These are phyloP conservation scores for Crocallis elinguaria DNA, from an alignment of 2,888 invertebrate species.

Conservation along the genomic window DNA sequence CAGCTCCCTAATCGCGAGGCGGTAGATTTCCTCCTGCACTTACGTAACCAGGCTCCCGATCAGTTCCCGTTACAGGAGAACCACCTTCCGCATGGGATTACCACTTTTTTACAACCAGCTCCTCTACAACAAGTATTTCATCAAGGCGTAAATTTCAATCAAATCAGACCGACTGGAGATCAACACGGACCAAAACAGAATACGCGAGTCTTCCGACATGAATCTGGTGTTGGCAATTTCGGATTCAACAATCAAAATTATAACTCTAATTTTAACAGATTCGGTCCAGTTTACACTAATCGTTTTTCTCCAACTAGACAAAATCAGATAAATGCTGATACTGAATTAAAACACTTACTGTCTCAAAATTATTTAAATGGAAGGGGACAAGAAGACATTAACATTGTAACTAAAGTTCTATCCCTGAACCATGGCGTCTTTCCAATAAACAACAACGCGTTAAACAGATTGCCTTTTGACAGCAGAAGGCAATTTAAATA, in stretches of 20 bases:
- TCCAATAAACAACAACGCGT: constrained; percentile 65
- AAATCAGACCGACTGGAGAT: constrained; percentile 57
- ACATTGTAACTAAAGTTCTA: constrained; percentile 92
- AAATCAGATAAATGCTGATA: constrained; percentile 71
- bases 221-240: constrained; percentile 86
- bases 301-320: constrained; percentile 64
- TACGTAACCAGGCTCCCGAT: constrained; percentile 72
- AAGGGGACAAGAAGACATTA: constrained; percentile 89
- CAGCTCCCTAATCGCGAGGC: constrained; percentile 85
- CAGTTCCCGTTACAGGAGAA: constrained; percentile 79
- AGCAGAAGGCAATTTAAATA: constrained; percentile 64
- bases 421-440: constrained; percentile 91
- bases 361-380: constrained; percentile 87
- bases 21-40: constrained; percentile 79
- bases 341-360: constrained; percentile 87
- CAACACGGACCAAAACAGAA: constrained; percentile 65
- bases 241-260: constrained; percentile 77
- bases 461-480: constrained; percentile 73
- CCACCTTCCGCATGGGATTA: constrained; percentile 76
- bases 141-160: constrained; percentile 65
- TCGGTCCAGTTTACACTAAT: constrained; percentile 59
- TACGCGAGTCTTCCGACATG: constrained; percentile 83
- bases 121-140: constrained; percentile 58
- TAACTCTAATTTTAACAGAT: no score
- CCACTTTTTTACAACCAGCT: constrained; percentile 69